Base-by-base conservation (phyloP, 2,113 vertebrate species). In the Mellivora capensis region DNA sequence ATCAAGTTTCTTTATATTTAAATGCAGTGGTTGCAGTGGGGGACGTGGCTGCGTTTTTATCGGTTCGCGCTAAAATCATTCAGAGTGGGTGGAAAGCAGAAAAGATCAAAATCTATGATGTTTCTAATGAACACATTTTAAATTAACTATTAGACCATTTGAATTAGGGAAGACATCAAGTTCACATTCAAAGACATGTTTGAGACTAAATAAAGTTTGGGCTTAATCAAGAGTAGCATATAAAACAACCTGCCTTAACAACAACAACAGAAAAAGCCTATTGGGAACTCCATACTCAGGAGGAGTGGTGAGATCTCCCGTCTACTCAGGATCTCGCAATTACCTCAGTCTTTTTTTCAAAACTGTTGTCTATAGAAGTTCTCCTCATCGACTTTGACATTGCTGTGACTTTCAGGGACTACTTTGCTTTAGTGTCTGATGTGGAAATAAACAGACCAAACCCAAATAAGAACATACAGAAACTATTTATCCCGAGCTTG, bases 11-110 rank as follows among this genome's bases (percentile, higher is more conserved):
- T 4, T 7, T 57, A 11, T 44, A 15, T 81, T 88, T 29, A 57
- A 61, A 71, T 54, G n/a, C 12, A 61, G 2, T 2, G 37, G 11
- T 8, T 57, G 2, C 21, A 7, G 42, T 15, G 3, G n/a, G 1
- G 18, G n/a, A 8, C 13, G 11, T 0, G 10, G 4, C 7, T 74
- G 20, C 4, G 3, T 17, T 34, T 37, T 57, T 25, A n/a, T 17
- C 11, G 49, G 21, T 27, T 76, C 37, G 4, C 3, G 2, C 2
- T 23, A 31, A 37, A 67, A 57, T 39, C 44, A 57, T 59, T 83
- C n/a, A 52, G 13, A 57, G 5, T 14, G 13, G 7, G 9, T 42
- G 9, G 42, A 18, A 82, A 64, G 47, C 67, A 67, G 44, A 52
- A 67, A 69, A 76, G 1, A 44, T 34, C 4, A 64, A 81, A 42